Conservation (phyloP, 2,113 vertebrate species). For the Caretta caretta region DNA sequence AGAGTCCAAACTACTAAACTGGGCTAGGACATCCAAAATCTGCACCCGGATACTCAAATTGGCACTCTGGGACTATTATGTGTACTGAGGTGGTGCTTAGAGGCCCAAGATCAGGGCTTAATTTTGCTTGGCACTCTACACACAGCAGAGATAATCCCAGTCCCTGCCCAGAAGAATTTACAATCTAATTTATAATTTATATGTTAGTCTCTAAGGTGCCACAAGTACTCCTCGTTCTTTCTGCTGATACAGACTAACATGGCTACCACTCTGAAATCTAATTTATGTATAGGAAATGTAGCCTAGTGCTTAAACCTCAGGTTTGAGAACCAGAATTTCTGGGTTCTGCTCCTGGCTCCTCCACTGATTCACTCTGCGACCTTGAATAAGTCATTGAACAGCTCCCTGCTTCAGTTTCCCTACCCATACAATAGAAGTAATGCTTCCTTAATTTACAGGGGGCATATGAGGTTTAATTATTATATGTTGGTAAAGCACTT, state of each 20-base stretch:
- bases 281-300: not conserved
- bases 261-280: not conserved
- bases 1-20: not conserved
- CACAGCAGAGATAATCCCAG: not conserved
- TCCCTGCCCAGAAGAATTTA: not conserved
- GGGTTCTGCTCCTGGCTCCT: not conserved
- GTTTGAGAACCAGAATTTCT: not conserved
- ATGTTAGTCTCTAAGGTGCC: too few species aligned
- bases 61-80: fast-evolving
- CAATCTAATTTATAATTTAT: not conserved
- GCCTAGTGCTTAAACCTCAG: not conserved
- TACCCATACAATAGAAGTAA: not conserved
- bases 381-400: not conserved
- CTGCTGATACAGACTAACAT: too few species aligned
- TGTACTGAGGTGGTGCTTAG: fast-evolving
- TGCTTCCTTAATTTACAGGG: not conserved
- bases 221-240: too few species aligned
- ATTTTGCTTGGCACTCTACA: fast-evolving
- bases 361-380: not conserved
- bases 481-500: not conserved
- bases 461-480: not conserved
- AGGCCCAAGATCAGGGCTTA: not conserved
- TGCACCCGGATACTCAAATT: fast-evolving
- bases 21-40: not conserved
- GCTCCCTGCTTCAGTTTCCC: not conserved